These are phyloP conservation scores for Lysandra coridon DNA, from an alignment of 2,888 invertebrate species.

Conservation along the genomic window DNA sequence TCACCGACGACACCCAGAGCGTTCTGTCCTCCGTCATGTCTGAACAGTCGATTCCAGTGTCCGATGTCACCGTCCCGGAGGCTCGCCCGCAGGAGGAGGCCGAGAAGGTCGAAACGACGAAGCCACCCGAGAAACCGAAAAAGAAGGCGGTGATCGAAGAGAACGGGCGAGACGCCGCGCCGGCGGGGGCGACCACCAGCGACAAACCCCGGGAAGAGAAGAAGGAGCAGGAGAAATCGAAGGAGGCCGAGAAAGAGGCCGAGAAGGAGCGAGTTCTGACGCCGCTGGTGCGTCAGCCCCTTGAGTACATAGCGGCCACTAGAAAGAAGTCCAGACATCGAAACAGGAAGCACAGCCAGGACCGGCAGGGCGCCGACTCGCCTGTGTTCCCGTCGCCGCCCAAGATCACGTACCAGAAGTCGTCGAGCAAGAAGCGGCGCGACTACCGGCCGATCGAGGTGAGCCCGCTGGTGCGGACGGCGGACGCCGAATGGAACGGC, in stretches of 20 bases:
- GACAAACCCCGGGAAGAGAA: slow-evolving; percentile 56
- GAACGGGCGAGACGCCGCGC: slow-evolving; percentile 63
- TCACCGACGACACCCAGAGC: slow-evolving; percentile 87
- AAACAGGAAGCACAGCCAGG: slow-evolving; percentile 82
- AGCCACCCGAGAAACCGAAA: slow-evolving; percentile 59
- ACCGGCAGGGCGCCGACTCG: slow-evolving; percentile 84
- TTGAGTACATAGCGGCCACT: slow-evolving; percentile 87
- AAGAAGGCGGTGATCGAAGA: slow-evolving; percentile 41
- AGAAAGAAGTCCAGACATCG: slow-evolving; percentile 86
- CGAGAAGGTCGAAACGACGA: slow-evolving; percentile 48
- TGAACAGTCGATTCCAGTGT: slow-evolving; percentile 85
- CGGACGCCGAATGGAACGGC: slow-evolving; percentile 84
- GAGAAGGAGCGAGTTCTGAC: slow-evolving; percentile 80
- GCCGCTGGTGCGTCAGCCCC: slow-evolving; percentile 85
- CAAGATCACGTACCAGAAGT: slow-evolving; percentile 81
- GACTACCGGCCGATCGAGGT: slow-evolving; percentile 80
- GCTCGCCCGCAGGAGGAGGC: slow-evolving; percentile 75
- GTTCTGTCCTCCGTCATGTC: slow-evolving; percentile 88
- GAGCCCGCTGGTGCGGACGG: slow-evolving; percentile 70
- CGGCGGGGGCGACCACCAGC: slow-evolving; percentile 56
- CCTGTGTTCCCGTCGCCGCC: slow-evolving; percentile 85
- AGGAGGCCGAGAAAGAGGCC: slow-evolving; percentile 50
- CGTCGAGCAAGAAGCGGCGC: slow-evolving; percentile 79
- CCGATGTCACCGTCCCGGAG: slow-evolving; percentile 82
- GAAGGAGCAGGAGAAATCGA: slow-evolving; percentile 45